Percentiles rank a stretch among this genome's conserved stretches.
These are phyloP conservation scores for Coryphaenoides rupestris DNA, from an alignment of 2,113 vertebrate genomes.

Conservation along the genomic window DNA sequence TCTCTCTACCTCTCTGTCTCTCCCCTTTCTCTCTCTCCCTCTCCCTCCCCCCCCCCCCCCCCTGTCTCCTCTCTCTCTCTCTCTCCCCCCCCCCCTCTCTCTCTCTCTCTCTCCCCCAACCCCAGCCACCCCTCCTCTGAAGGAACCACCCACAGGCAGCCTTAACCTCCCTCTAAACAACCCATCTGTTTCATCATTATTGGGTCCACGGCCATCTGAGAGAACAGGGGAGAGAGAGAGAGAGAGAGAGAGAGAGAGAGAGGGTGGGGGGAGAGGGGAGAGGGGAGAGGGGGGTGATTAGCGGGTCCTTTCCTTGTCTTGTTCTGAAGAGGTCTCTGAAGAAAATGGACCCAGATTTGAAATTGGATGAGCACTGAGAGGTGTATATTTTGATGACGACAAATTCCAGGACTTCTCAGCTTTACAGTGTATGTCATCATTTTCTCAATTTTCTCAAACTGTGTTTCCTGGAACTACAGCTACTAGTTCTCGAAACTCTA, in stretches of 20 bases:
- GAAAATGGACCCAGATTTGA: neutral
- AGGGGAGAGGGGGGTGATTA: neutral
- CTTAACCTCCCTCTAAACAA: slow-evolving; percentile 72
- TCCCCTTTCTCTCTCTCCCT: no score
- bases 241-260: neutral
- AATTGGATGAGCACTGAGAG: neutral
- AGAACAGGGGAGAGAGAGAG: slow-evolving; percentile 22
- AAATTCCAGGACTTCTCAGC: no score
- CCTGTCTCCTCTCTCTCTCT: no score
- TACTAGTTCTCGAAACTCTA: no score
- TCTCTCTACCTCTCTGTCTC: no score
- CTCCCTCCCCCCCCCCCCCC: no score
- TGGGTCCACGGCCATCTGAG: slow-evolving; percentile 59
- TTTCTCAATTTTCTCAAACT: no score
- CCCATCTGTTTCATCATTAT: slow-evolving; percentile 80
- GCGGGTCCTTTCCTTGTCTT: neutral
- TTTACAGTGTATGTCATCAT: no score
- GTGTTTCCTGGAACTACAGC: no score
- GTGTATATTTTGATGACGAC: no score
- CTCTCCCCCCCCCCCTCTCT: no score
- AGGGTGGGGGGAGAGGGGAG: neutral
- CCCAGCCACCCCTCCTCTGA: slow-evolving; percentile 40
- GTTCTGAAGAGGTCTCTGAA: neutral
- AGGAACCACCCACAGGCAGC: slow-evolving; percentile 66
- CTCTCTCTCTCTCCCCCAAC: neutral